Percentiles rank a stretch among this genome's conserved stretches.
Evolutionary conservation across 2,113 vertebrate genomes (phyloP).

Genomic region (Anarhynchus alexandrinus): DNA sequence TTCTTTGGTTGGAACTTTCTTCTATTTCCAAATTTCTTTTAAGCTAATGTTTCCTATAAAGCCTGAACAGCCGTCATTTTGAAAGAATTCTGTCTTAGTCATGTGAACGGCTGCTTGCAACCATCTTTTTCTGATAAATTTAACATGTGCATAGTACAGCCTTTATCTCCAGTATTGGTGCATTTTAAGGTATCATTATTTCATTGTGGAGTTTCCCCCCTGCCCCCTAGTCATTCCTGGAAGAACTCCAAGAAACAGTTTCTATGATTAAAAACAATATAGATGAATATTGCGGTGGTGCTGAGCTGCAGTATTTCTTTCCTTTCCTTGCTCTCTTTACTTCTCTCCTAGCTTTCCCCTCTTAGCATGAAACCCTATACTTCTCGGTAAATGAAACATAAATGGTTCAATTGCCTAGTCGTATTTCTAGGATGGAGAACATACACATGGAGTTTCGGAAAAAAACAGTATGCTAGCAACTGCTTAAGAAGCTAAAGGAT

Average conservation of each 20-base stretch:
- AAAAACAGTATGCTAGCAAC: not conserved
- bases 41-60: constrained; percentile 66
- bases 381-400: constrained; percentile 45
- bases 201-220: not conserved
- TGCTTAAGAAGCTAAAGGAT: not conserved
- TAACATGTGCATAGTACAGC: not conserved
- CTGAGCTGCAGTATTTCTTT: constrained; percentile 19
- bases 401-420: not conserved
- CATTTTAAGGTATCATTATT: constrained; percentile 41
- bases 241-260: constrained; percentile 40
- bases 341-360: not conserved
- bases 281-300: constrained; percentile 25
- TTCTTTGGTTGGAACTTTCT: constrained; percentile 63
- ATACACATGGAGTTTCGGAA: not conserved
- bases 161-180: constrained; percentile 26
- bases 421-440: constrained; percentile 2
- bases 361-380: not conserved
- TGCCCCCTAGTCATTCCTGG: not conserved
- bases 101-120: constrained; percentile 4
- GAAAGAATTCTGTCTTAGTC: constrained; percentile 57
- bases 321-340: not conserved
- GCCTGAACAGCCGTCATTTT: constrained; percentile 44
- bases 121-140: constrained; percentile 60
- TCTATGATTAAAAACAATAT: constrained; percentile 45
- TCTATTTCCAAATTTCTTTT: constrained; percentile 63